Base-by-base conservation (phyloP, 2,888 invertebrate genomes). In the Monochamus alternatus region DNA sequence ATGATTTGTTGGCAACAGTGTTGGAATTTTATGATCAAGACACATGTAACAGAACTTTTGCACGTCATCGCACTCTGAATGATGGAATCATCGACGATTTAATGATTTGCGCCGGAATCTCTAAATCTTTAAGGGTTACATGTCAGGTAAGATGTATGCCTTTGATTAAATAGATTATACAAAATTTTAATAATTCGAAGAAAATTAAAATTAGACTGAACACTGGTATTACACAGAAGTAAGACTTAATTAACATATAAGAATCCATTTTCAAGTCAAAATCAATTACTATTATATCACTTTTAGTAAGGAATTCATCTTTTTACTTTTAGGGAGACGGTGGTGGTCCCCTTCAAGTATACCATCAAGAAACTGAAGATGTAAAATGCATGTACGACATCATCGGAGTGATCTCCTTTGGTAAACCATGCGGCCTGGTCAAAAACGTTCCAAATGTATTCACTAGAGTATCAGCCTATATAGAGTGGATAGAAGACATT, bases 331-430 rank as follows among this genome's bases (percentile, higher is more conserved):
- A 62, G 76, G 77, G 60, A 51, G 92, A 92, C 93, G 93, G 92
- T 60, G 93, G 93, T 14, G 93, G 93, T 5, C 93, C 93, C 0
- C 87, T 93, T 32, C 88, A 88, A 64, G 83, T 90, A 7, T 86
- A 83, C 74, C 86, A 86, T 73, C 38, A 65, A 62, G 73, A 74
- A 9, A 72, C 65, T 5, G 69, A 77, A 0, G 82, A 85, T 0
- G 74, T 80, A 14, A 59, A 87, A 59, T 93, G 93, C 75, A 87
- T 90, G 86, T 89, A 90, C 79, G 88, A 87, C 65, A 80, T 91
- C 1, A 84, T 91, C 31, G 91, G 91, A 1, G 81, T 91, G 0
- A 91, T 90, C 9, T 90, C 85, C 79, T 89, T 89, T 81, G 89
- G 91, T 44, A 89, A 86, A 85, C 86, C 85, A 5, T 89, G 85